Conservation (phyloP, 1,140 invertebrate genomes). For the Lepidurus couesii region DNA sequence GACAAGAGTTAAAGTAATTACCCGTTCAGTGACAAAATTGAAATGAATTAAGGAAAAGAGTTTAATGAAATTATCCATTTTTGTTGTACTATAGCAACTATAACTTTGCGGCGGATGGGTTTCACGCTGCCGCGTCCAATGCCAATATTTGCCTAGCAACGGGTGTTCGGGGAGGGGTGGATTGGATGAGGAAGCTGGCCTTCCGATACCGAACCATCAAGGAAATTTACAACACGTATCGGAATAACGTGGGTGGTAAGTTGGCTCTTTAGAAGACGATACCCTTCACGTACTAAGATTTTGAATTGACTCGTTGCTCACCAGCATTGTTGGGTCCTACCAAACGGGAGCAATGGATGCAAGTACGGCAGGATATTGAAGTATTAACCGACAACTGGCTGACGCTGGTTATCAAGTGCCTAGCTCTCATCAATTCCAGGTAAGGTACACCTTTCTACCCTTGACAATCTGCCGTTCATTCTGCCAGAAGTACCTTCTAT, state of each 20-base stretch:
- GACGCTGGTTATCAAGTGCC: slow-evolving; percentile 83
- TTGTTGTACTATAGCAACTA: slow-evolving; percentile 60
- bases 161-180: slow-evolving; percentile 84
- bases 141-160: slow-evolving; percentile 66
- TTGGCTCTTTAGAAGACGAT: slow-evolving; percentile 34
- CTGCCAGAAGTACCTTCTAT: too few relatives aligned
- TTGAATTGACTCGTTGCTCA: background rate
- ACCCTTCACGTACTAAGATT: background rate
- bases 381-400: slow-evolving; percentile 89
- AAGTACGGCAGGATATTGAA: slow-evolving; percentile 86
- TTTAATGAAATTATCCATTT: too few relatives aligned
- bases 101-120: slow-evolving; percentile 91
- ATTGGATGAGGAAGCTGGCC: slow-evolving; percentile 93
- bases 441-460: slow-evolving; percentile 38
- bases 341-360: slow-evolving; percentile 87
- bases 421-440: slow-evolving; percentile 78
- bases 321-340: slow-evolving; percentile 69
- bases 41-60: background rate
- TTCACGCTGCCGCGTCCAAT: slow-evolving; percentile 63
- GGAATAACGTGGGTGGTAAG: slow-evolving; percentile 73
- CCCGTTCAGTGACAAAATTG: background rate
- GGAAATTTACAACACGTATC: slow-evolving; percentile 90
- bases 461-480: too few relatives aligned
- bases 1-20: slow-evolving; percentile 75
- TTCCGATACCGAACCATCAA: slow-evolving; percentile 94